These are phyloP conservation scores for Pogonophryne albipinna DNA, from an alignment of 2,797 vertebrate species.

Conservation along the genomic window DNA sequence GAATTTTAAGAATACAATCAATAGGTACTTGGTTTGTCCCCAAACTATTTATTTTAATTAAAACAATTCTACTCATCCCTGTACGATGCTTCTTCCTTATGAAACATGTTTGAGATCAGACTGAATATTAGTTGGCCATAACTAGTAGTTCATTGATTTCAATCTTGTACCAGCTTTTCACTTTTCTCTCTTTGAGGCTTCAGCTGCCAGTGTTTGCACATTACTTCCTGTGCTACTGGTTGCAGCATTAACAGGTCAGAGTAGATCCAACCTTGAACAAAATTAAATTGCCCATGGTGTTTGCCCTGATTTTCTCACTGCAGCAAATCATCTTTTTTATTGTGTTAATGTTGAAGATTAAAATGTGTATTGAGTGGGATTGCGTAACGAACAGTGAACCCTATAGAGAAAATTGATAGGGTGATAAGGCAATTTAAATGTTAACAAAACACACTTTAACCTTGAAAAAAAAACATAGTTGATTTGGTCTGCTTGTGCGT, in stretches of 20 bases:
- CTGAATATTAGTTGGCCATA: no score
- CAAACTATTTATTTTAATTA: no score
- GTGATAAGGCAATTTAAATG: background rate
- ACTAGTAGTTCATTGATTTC: background rate
- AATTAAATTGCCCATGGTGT: background rate
- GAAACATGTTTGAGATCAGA: no score
- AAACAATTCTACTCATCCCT: no score
- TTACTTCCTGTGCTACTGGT: constrained; percentile 41
- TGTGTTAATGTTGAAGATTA: background rate
- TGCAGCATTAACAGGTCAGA: constrained; percentile 15
- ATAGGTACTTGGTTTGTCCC: no score
- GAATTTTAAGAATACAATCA: no score
- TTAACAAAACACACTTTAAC: background rate
- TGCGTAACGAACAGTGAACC: background rate
- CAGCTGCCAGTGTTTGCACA: constrained; percentile 26
- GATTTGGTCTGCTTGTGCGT: background rate
- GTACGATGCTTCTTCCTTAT: no score
- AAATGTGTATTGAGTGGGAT: background rate
- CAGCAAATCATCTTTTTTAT: background rate
- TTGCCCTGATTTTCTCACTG: background rate
- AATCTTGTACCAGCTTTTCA: background rate
- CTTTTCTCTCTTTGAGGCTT: background rate
- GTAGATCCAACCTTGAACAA: constrained; percentile 8
- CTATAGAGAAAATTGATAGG: background rate
- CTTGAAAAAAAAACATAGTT: no score